A percentile compares a stretch with the other conserved stretches of the same genome.
These are phyloP conservation scores for Aethina tumida DNA, from an alignment of 1,140 invertebrate species.

Conservation along the genomic window DNA sequence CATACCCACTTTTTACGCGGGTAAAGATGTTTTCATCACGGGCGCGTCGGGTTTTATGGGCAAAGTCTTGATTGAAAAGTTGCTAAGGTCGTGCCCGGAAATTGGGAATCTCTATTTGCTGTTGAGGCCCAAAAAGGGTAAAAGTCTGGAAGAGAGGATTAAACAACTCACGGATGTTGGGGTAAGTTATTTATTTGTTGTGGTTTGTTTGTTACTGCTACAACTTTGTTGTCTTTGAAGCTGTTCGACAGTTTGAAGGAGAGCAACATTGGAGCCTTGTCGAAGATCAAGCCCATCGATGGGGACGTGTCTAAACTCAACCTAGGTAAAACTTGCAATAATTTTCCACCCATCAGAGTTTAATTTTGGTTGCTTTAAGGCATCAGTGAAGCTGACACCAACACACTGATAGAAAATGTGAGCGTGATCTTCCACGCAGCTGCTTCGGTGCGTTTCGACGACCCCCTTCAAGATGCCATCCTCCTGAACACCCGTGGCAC, in stretches of 20 bases:
- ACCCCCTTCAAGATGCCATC: conserved; percentile 50
- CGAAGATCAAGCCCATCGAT: conserved; percentile 63
- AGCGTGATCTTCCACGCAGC: conserved; percentile 86
- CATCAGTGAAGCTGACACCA: conserved; percentile 37
- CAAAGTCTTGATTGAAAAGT: conserved; percentile 76
- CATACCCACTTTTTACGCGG: conserved; percentile 24
- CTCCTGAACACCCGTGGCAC: conserved; percentile 44
- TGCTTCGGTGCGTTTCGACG: conserved; percentile 81
- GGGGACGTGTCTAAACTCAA: conserved; percentile 65
- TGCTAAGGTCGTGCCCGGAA: conserved; percentile 65
- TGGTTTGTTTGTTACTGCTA: not conserved
- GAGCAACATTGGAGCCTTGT: conserved; percentile 38
- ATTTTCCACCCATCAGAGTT: conserved; percentile 9
- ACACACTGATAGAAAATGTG: conserved; percentile 54
- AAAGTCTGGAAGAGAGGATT: conserved; percentile 2
- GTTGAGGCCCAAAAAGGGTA: conserved; percentile 58
- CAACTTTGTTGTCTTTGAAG: conserved; percentile 26
- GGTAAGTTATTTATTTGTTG: conserved; percentile 30
- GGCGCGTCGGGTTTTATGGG: conserved; percentile 37
- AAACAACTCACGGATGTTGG: conserved; percentile 34
- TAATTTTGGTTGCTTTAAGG: conserved; percentile 8
- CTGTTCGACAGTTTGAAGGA: conserved; percentile 45
- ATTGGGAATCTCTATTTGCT: conserved; percentile 63
- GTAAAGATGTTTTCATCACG: conserved; percentile 28
- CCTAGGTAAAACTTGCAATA: conserved; percentile 38